A percentile compares a stretch with the other conserved stretches of the same genome.
phyloP scores from a whole-genome alignment of 2,888 invertebrate genomes.

The Chymomyza caudatula region DNA sequence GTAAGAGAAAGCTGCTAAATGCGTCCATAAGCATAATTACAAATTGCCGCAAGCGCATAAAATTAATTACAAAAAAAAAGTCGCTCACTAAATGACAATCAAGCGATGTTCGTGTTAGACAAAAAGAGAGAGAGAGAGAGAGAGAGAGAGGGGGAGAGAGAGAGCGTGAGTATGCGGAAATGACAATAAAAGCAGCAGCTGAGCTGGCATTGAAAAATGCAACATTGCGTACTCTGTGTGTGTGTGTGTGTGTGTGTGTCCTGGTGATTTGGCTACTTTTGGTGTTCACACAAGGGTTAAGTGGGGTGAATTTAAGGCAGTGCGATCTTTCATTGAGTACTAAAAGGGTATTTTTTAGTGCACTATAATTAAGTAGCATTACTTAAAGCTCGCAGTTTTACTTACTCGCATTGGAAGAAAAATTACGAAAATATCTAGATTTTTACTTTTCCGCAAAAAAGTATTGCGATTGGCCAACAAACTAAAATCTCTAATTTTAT shows the following conservation, averaged over 20 bases:
- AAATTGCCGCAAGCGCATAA: slow-evolving; percentile 53
- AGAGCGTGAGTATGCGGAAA: not conserved
- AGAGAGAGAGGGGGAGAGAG: not conserved
- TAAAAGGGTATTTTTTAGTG: too few relatives aligned
- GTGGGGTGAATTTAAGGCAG: too few relatives aligned
- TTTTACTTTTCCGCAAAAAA: too few relatives aligned
- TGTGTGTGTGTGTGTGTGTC: slow-evolving; percentile 1
- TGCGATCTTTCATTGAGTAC: too few relatives aligned
- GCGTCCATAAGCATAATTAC: slow-evolving; percentile 33
- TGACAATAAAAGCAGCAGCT: slow-evolving; percentile 45
- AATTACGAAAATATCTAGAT: too few relatives aligned
- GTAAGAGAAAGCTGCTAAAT: slow-evolving; percentile 5
- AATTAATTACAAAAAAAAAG: slow-evolving; percentile 53
- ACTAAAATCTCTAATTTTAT: too few relatives aligned
- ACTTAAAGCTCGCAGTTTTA: too few relatives aligned
- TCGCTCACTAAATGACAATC: slow-evolving; percentile 43
- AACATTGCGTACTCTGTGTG: not conserved
- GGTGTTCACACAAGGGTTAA: too few relatives aligned
- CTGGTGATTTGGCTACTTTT: too few relatives aligned
- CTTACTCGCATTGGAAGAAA: too few relatives aligned
- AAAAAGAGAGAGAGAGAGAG: not conserved
- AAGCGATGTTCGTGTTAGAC: slow-evolving; percentile 1
- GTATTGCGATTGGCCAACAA: too few relatives aligned
- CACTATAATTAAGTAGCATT: too few relatives aligned
- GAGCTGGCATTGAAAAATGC: slow-evolving; percentile 12